phyloP scores from a whole-genome alignment of 2,797 vertebrate genomes.

The Microhierax caerulescens region DNA sequence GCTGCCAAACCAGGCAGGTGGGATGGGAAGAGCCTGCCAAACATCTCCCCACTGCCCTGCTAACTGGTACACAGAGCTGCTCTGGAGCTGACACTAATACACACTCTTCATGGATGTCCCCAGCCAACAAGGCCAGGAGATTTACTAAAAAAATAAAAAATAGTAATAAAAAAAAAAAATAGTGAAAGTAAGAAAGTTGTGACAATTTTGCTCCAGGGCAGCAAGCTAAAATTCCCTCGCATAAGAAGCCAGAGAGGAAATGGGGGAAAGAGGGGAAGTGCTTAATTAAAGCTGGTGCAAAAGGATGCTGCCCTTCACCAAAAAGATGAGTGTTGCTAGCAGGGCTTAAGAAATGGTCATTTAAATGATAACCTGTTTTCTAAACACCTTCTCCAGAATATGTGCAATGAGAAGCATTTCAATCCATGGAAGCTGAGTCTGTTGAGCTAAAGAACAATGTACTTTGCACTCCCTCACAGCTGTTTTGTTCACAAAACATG shows the following conservation, averaged over 20 bases:
- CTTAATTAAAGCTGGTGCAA: not conserved
- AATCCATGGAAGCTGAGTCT: not conserved
- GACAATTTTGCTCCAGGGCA: not conserved
- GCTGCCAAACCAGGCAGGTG: accelerated
- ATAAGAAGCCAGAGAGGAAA: not conserved
- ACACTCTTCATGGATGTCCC: not conserved
- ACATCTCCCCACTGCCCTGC: not conserved
- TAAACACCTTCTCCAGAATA: not conserved
- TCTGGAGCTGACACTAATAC: not conserved
- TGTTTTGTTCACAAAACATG: not conserved
- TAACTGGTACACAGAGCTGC: accelerated
- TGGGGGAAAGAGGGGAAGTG: not conserved
- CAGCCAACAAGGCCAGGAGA: not conserved
- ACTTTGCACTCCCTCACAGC: not conserved
- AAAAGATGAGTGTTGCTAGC: not conserved
- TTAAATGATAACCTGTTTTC: not conserved
- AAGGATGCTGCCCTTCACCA: not conserved
- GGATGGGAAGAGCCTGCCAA: not conserved
- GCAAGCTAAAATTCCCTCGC: not conserved
- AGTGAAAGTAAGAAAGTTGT: not conserved
- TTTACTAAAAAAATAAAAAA: not conserved
- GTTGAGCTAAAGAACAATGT: not conserved
- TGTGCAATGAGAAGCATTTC: not conserved
- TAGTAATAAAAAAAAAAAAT: too few species aligned
- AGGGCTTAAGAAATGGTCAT: not conserved